These are phyloP conservation scores for Chloroceryle inda DNA, from an alignment of 2,797 vertebrate species.

Conservation along the genomic window DNA sequence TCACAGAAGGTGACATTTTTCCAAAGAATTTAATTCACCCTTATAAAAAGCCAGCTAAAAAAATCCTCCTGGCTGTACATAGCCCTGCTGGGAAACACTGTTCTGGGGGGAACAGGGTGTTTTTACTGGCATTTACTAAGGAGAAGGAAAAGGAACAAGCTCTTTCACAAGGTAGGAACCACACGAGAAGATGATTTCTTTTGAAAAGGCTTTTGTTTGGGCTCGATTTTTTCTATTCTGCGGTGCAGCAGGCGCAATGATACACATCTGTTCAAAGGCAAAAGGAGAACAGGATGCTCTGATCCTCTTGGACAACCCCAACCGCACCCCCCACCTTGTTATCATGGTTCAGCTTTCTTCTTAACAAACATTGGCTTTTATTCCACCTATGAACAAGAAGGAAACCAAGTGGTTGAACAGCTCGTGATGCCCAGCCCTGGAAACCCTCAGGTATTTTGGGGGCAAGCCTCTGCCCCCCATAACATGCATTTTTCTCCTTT, in stretches of 20 bases:
- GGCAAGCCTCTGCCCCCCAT: not conserved
- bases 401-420: fast-evolving
- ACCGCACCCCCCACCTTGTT: fast-evolving
- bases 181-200: not conserved
- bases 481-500: not conserved
- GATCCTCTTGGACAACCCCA: not conserved
- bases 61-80: not conserved
- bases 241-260: not conserved
- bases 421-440: fast-evolving
- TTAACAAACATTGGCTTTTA: fast-evolving
- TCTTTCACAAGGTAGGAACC: not conserved
- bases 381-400: not conserved
- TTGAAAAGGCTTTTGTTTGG: not conserved
- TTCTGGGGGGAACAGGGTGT: not conserved
- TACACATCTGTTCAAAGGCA: not conserved
- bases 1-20: conserved; percentile 7
- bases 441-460: not conserved
- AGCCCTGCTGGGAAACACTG: not conserved
- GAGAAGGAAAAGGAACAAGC: not conserved
- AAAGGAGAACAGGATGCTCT: not conserved
- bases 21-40: not conserved
- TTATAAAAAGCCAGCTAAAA: not conserved
- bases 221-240: not conserved
- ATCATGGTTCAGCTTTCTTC: not conserved
- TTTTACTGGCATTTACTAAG: not conserved